A percentile compares a stretch with the other conserved stretches of the same genome.
phyloP scores from a whole-genome alignment of 2,888 invertebrate genomes.

The Diploptera punctata region DNA sequence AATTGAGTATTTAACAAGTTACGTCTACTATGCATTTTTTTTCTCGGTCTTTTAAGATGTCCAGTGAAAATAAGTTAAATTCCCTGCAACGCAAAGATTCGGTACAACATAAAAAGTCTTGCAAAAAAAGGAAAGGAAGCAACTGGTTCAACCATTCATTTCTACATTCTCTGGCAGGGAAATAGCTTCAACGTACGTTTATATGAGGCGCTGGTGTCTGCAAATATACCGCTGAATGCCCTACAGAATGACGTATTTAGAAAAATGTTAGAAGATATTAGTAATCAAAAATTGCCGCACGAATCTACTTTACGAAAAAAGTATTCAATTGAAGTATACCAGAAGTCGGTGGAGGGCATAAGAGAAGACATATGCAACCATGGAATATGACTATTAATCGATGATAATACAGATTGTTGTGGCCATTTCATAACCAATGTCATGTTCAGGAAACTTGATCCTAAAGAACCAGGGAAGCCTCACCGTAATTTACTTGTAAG shows the following conservation, averaged over 20 bases:
- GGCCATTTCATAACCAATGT: slow-evolving; percentile 7
- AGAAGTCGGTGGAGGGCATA: background rate
- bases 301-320: background rate
- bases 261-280: background rate
- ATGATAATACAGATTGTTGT: background rate
- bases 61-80: background rate
- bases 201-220: background rate
- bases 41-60: background rate
- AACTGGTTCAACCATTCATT: background rate
- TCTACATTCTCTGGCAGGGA: background rate
- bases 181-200: background rate
- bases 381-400: background rate
- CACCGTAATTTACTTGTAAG: background rate
- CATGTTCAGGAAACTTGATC: background rate
- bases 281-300: background rate
- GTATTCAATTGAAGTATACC: background rate
- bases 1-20: no score
- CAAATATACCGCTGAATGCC: background rate
- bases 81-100: background rate
- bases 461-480: background rate
- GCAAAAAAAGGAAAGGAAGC: background rate
- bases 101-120: background rate
- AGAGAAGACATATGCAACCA: background rate
- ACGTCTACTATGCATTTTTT: no score
- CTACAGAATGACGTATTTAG: background rate